These are phyloP conservation scores for Nibea coibor DNA, from an alignment of 2,113 vertebrate genomes.

Conservation along the genomic window DNA sequence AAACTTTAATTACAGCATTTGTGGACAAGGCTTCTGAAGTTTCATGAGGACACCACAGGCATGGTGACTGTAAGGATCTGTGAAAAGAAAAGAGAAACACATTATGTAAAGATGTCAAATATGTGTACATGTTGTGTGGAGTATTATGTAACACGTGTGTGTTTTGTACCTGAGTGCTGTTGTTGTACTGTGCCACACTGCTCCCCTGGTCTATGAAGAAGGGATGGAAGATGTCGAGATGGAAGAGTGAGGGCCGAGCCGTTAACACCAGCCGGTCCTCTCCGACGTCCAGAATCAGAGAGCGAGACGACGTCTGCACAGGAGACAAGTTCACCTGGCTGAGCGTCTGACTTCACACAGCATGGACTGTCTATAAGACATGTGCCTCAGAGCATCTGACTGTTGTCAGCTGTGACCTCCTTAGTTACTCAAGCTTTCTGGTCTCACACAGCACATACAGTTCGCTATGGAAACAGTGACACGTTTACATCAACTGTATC, in stretches of 20 bases:
- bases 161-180: constrained; percentile 81
- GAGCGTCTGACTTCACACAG: neutral
- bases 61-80: constrained; percentile 83
- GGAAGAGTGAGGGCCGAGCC: constrained; percentile 84
- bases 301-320: constrained; percentile 70
- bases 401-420: too few relatives aligned
- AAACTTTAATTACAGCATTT: constrained; percentile 31
- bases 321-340: neutral
- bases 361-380: too few relatives aligned
- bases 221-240: constrained; percentile 86
- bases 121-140: neutral
- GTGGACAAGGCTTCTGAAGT: constrained; percentile 17
- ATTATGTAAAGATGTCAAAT: neutral
- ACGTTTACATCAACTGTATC: too few relatives aligned
- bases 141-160: neutral
- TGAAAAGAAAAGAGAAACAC: constrained; percentile 7
- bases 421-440: too few relatives aligned
- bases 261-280: constrained; percentile 87
- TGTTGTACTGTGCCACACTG: constrained; percentile 88
- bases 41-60: constrained; percentile 76
- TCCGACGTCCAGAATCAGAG: constrained; percentile 87
- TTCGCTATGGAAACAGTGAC: too few relatives aligned
- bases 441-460: too few relatives aligned
- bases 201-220: constrained; percentile 81
- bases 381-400: too few relatives aligned